A percentile compares a stretch with the other conserved stretches of the same genome.
phyloP scores from a whole-genome alignment of 2,888 invertebrate genomes.

The Drosophila quasianomalipes region DNA sequence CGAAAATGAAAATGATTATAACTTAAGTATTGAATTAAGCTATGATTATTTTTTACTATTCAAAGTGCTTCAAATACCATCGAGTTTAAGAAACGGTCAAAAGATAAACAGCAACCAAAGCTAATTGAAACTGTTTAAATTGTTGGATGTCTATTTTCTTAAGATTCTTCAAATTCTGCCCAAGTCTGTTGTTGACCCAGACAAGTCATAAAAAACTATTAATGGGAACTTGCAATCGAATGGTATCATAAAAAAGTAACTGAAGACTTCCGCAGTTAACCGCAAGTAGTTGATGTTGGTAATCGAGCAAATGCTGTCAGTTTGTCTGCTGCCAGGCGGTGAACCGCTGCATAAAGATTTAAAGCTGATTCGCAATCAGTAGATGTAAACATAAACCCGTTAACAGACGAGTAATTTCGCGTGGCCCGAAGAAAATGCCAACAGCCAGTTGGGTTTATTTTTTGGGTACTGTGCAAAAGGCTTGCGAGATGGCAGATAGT shows the following conservation, averaged over 20 bases:
- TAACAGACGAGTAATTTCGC: slow-evolving; percentile 18
- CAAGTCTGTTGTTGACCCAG: neutral
- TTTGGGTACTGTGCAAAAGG: neutral
- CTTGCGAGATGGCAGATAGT: slow-evolving; percentile 9
- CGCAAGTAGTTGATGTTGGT: neutral
- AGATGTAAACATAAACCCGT: slow-evolving; percentile 13
- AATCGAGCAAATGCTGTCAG: slow-evolving; percentile 2
- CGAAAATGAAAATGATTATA: neutral
- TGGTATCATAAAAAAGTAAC: slow-evolving; percentile 20
- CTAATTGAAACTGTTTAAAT: slow-evolving; percentile 1
- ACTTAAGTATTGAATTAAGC: neutral
- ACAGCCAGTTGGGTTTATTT: slow-evolving; percentile 16
- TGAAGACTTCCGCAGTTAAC: neutral
- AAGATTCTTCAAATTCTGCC: neutral
- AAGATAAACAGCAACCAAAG: neutral
- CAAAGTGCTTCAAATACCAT: neutral
- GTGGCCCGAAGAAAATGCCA: slow-evolving; percentile 16
- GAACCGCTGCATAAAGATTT: slow-evolving; percentile 3
- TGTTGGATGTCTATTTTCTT: neutral
- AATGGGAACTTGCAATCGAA: slow-evolving; percentile 20
- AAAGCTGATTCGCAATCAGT: slow-evolving; percentile 11
- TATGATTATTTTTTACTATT: neutral
- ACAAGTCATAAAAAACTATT: slow-evolving; percentile 5
- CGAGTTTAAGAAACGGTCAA: neutral
- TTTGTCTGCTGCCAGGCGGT: slow-evolving; percentile 6